A percentile compares a stretch with the other conserved stretches of the same genome.
Evolutionary conservation across 2,797 vertebrate genomes (phyloP).

Genomic region (Peromyscus nudipes): DNA sequence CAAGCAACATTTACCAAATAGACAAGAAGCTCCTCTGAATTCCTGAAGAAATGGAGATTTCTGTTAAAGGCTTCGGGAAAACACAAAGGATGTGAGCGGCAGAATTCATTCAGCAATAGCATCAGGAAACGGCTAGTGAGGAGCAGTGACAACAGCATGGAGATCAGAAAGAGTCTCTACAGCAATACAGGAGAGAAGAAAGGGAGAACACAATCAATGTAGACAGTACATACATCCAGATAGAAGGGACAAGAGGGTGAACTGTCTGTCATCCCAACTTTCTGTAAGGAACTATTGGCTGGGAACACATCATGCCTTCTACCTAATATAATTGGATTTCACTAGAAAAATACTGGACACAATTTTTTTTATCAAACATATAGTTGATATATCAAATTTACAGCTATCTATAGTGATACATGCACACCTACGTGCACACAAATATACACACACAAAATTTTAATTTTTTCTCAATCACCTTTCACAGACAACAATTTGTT

Average conservation of each 20-base stretch:
- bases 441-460: not conserved
- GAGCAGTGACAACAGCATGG: not conserved
- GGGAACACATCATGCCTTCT: not conserved
- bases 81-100: not conserved
- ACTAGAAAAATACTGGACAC: not conserved
- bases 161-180: not conserved
- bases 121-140: not conserved
- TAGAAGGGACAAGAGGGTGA: not conserved
- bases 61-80: not conserved
- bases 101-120: not conserved
- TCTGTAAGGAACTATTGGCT: not conserved
- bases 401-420: not conserved
- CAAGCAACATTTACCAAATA: constrained; percentile 1
- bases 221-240: not conserved
- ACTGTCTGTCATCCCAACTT: not conserved
- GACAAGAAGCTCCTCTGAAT: not conserved
- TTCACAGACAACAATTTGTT: not conserved
- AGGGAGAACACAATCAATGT: not conserved
- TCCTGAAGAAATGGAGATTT: not conserved
- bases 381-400: not conserved
- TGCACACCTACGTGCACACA: not conserved
- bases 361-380: not conserved
- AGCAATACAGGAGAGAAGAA: not conserved
- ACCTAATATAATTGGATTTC: not conserved
- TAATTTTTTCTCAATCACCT: not conserved